These are phyloP conservation scores for Cryptoblepharus egeriae DNA, from an alignment of 2,797 vertebrate genomes.

Conservation along the genomic window DNA sequence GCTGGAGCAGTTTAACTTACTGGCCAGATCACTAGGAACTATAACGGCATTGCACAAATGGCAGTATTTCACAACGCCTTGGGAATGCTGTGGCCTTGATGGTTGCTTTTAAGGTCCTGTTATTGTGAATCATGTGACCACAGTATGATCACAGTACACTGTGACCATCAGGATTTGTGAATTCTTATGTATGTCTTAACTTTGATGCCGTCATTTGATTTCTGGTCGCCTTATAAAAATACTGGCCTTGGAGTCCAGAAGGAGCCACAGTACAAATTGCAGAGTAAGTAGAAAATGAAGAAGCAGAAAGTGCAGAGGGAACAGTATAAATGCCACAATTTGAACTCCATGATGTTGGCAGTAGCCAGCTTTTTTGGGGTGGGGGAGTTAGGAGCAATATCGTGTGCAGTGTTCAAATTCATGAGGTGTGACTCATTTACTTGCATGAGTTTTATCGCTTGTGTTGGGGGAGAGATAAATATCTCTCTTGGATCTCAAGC, in stretches of 20 bases:
- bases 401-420: background rate
- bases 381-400: background rate
- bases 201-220: slow-evolving; percentile 19
- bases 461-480: background rate
- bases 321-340: background rate
- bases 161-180: background rate
- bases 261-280: slow-evolving; percentile 28
- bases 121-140: background rate
- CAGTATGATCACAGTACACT: background rate
- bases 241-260: slow-evolving; percentile 38
- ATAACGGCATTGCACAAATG: background rate
- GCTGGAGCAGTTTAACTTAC: background rate
- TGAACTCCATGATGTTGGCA: background rate
- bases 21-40: background rate
- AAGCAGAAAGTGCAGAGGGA: background rate
- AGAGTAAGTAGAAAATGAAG: slow-evolving; percentile 52
- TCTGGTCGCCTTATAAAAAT: slow-evolving; percentile 42
- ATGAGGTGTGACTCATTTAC: background rate
- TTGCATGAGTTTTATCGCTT: background rate
- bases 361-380: background rate
- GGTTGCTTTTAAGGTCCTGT: background rate
- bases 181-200: slow-evolving; percentile 1
- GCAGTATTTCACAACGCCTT: no score
- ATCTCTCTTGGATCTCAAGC: no score
- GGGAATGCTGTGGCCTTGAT: background rate